These are phyloP conservation scores for Rana temporaria DNA, from an alignment of 2,113 vertebrate genomes.

Conservation along the genomic window DNA sequence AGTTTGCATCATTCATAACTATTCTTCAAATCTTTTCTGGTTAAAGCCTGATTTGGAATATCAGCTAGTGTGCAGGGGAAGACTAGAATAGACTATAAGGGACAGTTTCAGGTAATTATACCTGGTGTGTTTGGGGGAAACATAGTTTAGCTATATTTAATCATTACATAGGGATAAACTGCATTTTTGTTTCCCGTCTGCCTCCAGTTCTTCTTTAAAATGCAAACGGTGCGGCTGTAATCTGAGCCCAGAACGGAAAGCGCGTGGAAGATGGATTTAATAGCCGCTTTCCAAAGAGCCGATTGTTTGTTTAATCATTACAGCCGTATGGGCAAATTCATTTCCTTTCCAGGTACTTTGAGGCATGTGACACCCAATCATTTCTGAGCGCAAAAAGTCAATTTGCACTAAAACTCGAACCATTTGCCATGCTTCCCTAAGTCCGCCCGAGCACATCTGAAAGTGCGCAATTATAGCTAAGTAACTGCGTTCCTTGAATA, in stretches of 20 bases:
- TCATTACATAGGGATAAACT: no score
- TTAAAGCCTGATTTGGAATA: no score
- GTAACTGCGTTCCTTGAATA: slow-evolving; percentile 39
- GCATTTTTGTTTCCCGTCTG: no score
- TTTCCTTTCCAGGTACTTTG: slow-evolving; percentile 48
- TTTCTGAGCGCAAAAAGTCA: slow-evolving; percentile 28
- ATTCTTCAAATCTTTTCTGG: no score
- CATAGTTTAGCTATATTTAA: no score
- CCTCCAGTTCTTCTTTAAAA: background rate
- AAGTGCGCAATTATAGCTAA: slow-evolving; percentile 36
- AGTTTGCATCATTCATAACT: no score
- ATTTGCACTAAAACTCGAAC: slow-evolving; percentile 38
- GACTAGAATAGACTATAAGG: no score
- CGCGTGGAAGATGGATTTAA: slow-evolving; percentile 30
- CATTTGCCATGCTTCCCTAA: slow-evolving; percentile 48
- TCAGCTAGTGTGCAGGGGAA: no score
- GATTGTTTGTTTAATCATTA: slow-evolving; percentile 57
- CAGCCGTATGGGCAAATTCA: slow-evolving; percentile 43
- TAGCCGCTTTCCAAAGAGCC: slow-evolving; percentile 25
- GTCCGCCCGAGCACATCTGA: slow-evolving; percentile 31
- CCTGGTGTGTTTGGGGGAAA: no score
- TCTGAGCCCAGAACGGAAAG: slow-evolving; percentile 17
- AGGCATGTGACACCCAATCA: slow-evolving; percentile 29
- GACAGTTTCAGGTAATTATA: no score
- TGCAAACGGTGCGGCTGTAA: slow-evolving; percentile 3